phyloP scores from a whole-genome alignment of 1,140 invertebrate genomes.

The roundworm (Caenorhabditis elegans) region WBcel235 BX284605.5:9358001-9358500 shows the following conservation, averaged over 20 bases:
- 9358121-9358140: slow-evolving; percentile 64
- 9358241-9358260: slow-evolving; percentile 70
- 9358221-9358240: slow-evolving; percentile 68
- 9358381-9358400: slow-evolving; percentile 90
- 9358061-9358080: slow-evolving; percentile 69
- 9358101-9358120: slow-evolving; percentile 69
- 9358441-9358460: slow-evolving; percentile 85
- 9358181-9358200: slow-evolving; percentile 66
- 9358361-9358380: slow-evolving; percentile 72
- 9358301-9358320: slow-evolving; percentile 62
- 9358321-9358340: background rate
- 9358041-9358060: slow-evolving; percentile 68
- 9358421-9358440: slow-evolving; percentile 95
- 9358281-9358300: slow-evolving; percentile 70
- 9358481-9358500: slow-evolving; percentile 78
- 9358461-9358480: slow-evolving; percentile 83
- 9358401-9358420: slow-evolving; percentile 92
- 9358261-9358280: slow-evolving; percentile 70
- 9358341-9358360: slow-evolving; percentile 55
- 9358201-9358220: slow-evolving; percentile 65
- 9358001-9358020: slow-evolving; percentile 70
- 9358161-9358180: slow-evolving; percentile 52
- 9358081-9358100: slow-evolving; percentile 68
- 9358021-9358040: slow-evolving; percentile 70
- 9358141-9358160: slow-evolving; percentile 14